A percentile compares a stretch with the other conserved stretches of the same genome.
Conservation (phyloP, 2,797 vertebrate genomes). For the Ciconia nigra region DNA sequence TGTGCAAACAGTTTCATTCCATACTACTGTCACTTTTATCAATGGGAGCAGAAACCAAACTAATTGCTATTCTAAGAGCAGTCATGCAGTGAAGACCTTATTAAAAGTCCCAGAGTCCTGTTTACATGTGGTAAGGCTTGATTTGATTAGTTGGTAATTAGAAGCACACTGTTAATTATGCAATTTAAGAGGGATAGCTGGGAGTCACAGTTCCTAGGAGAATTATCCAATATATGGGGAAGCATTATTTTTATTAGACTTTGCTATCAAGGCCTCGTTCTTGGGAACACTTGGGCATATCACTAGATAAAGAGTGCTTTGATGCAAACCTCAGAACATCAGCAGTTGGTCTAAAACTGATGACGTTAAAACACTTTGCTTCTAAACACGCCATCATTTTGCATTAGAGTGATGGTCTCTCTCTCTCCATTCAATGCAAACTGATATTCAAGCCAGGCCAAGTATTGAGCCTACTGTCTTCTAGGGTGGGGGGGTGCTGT, state of each 20-base stretch:
- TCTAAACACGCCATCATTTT: neutral
- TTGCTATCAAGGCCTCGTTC: neutral
- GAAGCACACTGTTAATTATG: conserved; percentile 14
- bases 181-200: neutral
- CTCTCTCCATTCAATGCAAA: neutral
- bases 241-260: neutral
- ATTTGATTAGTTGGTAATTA: conserved; percentile 59
- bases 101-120: conserved; percentile 36
- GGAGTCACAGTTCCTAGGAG: neutral
- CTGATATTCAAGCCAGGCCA: neutral
- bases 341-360: neutral
- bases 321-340: neutral
- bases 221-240: neutral
- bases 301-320: neutral
- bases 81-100: neutral
- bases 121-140: conserved; percentile 12
- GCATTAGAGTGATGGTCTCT: neutral
- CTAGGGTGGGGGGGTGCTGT: accelerated
- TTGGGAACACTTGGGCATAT: neutral
- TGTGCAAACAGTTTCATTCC: neutral
- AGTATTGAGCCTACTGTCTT: neutral
- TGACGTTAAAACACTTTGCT: neutral
- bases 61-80: conserved; percentile 23
- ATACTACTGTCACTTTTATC: neutral
- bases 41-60: conserved; percentile 24